These are phyloP conservation scores for Cyanistes caeruleus DNA, from an alignment of 2,113 vertebrate species.

Conservation along the genomic window DNA sequence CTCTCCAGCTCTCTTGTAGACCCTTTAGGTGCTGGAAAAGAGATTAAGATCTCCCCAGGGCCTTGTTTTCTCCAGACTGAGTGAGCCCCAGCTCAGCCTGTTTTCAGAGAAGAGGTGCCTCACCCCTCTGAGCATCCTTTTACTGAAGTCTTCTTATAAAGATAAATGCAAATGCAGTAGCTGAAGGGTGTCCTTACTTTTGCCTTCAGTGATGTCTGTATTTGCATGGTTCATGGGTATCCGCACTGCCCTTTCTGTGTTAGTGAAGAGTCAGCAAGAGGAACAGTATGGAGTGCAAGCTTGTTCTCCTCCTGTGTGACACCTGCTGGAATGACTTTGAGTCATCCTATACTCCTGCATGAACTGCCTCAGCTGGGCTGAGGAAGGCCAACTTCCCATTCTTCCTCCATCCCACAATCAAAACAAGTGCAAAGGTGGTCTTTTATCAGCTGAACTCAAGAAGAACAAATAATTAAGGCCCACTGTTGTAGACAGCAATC, in stretches of 20 bases:
- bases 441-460: not conserved
- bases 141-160: not conserved
- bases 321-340: not conserved
- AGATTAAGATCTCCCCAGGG: not conserved
- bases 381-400: not conserved
- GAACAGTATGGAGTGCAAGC: fast-evolving
- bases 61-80: not conserved
- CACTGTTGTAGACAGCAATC: not conserved
- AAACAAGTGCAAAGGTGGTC: not conserved
- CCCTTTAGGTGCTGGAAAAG: not conserved
- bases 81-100: not conserved
- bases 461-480: not conserved
- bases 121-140: not conserved
- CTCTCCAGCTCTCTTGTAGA: not conserved
- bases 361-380: not conserved
- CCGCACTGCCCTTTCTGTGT: fast-evolving
- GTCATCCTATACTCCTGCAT: fast-evolving
- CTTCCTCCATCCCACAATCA: not conserved
- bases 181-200: not conserved
- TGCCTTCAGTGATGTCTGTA: not conserved
- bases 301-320: not conserved
- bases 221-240: not conserved
- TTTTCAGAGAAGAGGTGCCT: not conserved
- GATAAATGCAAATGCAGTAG: not conserved
- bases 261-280: not conserved